Percentiles rank a stretch among this genome's conserved stretches.
Conservation (phyloP, 2,888 invertebrate genomes). For the Rotaria magnacalcarata region DNA sequence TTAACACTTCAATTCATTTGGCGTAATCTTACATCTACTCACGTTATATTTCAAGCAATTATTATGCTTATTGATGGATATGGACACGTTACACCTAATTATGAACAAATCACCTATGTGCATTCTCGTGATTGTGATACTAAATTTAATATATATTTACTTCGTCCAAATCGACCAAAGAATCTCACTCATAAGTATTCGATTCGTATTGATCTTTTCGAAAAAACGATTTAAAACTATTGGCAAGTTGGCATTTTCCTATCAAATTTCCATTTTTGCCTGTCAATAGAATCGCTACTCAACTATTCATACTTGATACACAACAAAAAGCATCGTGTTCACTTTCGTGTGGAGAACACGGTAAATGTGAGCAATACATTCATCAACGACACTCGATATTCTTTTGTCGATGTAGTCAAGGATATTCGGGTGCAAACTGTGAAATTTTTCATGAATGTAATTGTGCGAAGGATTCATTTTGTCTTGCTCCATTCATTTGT, state of each 20-base stretch:
- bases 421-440: background rate
- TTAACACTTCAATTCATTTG: background rate
- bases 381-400: too few species aligned
- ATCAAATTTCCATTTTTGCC: constrained; percentile 2
- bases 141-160: constrained; percentile 34
- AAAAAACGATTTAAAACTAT: background rate
- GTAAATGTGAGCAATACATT: too few species aligned
- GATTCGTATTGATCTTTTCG: constrained; percentile 8
- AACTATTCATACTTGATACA: background rate
- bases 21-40: background rate
- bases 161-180: constrained; percentile 2
- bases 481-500: background rate
- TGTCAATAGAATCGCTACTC: background rate
- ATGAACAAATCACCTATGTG: constrained; percentile 20
- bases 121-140: constrained; percentile 24
- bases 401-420: background rate
- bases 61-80: background rate
- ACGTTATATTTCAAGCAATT: background rate
- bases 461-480: background rate
- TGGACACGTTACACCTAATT: background rate
- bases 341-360: too few species aligned
- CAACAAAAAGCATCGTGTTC: too few species aligned
- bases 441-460: background rate
- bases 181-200: background rate
- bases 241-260: background rate